Conservation (phyloP, 2,888 invertebrate genomes). For the Isotomurus palustris region DNA sequence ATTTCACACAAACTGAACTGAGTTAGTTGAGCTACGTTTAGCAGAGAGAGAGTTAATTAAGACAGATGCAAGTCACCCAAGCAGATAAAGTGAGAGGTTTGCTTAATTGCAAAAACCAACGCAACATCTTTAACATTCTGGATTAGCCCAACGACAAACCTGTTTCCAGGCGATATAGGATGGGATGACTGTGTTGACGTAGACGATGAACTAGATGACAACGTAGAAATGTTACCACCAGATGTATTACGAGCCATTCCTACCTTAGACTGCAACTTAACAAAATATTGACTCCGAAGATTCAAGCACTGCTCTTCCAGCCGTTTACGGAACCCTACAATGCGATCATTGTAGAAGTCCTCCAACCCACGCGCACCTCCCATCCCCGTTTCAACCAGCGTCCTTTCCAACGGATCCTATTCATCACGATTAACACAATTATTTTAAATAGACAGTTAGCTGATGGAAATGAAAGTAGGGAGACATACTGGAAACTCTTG, state of each 20-base stretch:
- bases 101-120: too few relatives aligned
- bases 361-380: constrained; percentile 58
- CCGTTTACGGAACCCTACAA: constrained; percentile 49
- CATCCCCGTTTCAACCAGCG: constrained; percentile 59
- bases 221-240: constrained; percentile 12
- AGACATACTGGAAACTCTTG: constrained; percentile 53
- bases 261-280: constrained; percentile 30
- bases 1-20: too few relatives aligned
- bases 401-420: constrained; percentile 60
- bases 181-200: too few relatives aligned
- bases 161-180: constrained; percentile 38
- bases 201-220: constrained; percentile 10
- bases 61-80: too few relatives aligned
- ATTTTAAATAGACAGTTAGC: constrained; percentile 12
- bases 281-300: constrained; percentile 48
- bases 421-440: constrained; percentile 31
- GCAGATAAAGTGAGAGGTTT: too few relatives aligned
- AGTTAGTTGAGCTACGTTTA: too few relatives aligned
- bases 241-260: constrained; percentile 12
- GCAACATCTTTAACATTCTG: not conserved
- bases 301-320: constrained; percentile 49
- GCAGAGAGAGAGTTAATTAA: too few relatives aligned
- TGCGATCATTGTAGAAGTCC: constrained; percentile 57
- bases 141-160: constrained; percentile 30
- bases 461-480: constrained; percentile 1